Evolutionary conservation across 1,140 invertebrate species (phyloP), one percentile per base, ranked within the genome.

Genomic region (Melanaphis sacchari): DNA sequence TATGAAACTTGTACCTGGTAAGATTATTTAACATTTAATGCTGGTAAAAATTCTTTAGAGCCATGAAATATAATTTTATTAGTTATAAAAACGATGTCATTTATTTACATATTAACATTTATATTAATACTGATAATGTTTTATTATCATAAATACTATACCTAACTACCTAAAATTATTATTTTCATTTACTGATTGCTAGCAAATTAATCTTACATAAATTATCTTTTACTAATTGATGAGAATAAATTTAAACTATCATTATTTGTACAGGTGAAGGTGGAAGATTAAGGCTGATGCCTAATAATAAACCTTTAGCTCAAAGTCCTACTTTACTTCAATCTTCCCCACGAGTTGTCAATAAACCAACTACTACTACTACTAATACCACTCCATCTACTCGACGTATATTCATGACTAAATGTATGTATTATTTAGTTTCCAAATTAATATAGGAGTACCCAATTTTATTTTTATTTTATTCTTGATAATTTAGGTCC

Each of bases 351-450:
- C 21, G 81, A 85, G 26, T 85, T 54, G 24, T 38, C 31, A 11
- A 81, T 88, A 97, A 97, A 95, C 96, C 96, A 49, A 15, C 46
- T 18, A n/a, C n/a, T 59, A 96, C 97, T 59, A 96, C 97, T 46
- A 96, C 59, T 76, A 76, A 15, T 76, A 76, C 97, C 59, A 96
- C 97, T 46, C 91, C 91, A 84, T 52, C 91, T 52, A 93, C 96
- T 31, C 95, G 97, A 94, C 95, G 97, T 94, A 97, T 98, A 94
- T 97, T 97, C 85, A 98, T 98, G 96, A 97, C 97, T 0, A 98
- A 98, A 95, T 95, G 96, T 96, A 94, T 94, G 94, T 95, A 84
- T 0, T 54, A 46, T 91, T 46, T 81, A 66, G 3, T 84, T 41
- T 24, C 8, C 3, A 1, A 26, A 84, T 88, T 21, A 49, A n/a